A percentile compares a stretch with the other conserved stretches of the same genome.
Evolutionary conservation across 2,888 invertebrate species (phyloP).

Genomic region (Troides oblongomaculatus): DNA sequence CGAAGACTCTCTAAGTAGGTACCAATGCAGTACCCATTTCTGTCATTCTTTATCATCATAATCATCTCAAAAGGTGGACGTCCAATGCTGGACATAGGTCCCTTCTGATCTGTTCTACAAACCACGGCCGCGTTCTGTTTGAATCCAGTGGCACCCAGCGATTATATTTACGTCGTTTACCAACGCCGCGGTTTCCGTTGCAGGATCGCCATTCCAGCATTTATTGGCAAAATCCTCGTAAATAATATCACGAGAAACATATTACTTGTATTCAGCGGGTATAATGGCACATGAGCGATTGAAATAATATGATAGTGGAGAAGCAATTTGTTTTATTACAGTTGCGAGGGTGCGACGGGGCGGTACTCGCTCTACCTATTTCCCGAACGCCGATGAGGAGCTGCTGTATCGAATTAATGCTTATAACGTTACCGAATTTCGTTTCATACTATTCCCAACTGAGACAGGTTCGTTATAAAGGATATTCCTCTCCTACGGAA

Average conservation of each 20-base stretch:
- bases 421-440: neutral
- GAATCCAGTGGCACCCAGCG: no score
- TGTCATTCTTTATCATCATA: no score
- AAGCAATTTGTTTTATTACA: conserved; percentile 2
- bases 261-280: neutral
- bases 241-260: neutral
- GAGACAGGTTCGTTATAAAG: neutral
- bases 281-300: conserved; percentile 1
- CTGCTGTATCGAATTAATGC: neutral
- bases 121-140: no score
- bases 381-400: neutral
- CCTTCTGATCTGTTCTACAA: no score
- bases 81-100: no score
- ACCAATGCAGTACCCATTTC: no score
- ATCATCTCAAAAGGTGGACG: no score
- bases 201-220: no score
- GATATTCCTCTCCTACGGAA: neutral
- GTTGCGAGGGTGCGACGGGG: neutral
- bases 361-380: neutral
- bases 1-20: no score
- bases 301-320: neutral
- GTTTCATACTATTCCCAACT: neutral
- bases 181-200: no score
- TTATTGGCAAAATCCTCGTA: no score
- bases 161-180: no score